Evolutionary conservation across 2,797 vertebrate genomes (phyloP), one percentile per base, ranked within the genome.

Genomic region (Brotula barbata): DNA sequence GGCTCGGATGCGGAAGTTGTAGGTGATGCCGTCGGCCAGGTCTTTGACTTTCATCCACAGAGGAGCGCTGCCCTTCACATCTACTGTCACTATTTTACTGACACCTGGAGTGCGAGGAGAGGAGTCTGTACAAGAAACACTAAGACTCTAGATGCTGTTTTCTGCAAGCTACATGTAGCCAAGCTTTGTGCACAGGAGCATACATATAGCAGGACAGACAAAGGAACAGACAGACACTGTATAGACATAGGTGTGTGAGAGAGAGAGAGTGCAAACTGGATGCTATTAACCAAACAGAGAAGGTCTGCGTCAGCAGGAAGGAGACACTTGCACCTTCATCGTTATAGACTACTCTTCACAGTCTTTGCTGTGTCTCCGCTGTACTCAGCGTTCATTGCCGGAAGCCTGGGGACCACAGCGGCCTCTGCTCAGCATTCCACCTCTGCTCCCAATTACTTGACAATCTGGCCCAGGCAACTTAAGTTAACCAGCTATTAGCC

Each of bases 1-100:
- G 77, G 96, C 95, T 41, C 94, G 87, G 76, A 99, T 94, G 19
- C 94, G 92, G 85, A 94, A 98, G 55, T 94, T 93, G 60, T 99
- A 99, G 0, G 96, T 99, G 80, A 96, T 91, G 0, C 95, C 96
- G 39, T 99, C 96, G 0, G 93, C 92, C 68, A 99, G 89, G 84
- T 99, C 97, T 83, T 97, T 99, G 75, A 99, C 92, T 88, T 97
- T 98, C 91, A 99, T 91, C 97, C 97, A 99, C 67, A 94, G 84
- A 0, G 96, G 94, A 79, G 92, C 87, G 68, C 75, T 93, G 43
- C 94, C 96, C 82, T 97, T 98, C 86, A 99, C 95, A 0, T 99
- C 97, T 87, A 98, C 96, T 0, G 97, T 99, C 77, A 99, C 97
- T 9, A 98, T 96, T 91, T 98, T 99, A 91, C 97, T 99, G 86